Percentiles rank a stretch among this genome's conserved stretches.
Evolutionary conservation across 2,888 invertebrate genomes (phyloP).

Genomic region (Pterobdella sp.): DNA sequence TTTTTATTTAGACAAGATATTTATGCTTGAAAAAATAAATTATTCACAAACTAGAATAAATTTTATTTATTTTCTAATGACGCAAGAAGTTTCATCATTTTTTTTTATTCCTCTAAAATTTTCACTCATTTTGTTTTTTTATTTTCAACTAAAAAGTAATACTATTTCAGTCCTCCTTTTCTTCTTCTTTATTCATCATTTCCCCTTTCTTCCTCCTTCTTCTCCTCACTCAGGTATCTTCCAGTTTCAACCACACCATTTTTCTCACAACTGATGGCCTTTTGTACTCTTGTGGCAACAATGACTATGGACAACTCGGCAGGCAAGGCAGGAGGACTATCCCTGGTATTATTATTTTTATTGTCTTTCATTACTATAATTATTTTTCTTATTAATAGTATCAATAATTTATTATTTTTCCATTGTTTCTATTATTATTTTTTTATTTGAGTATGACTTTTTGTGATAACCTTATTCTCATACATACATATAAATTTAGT

Average conservation of each 20-base stretch:
- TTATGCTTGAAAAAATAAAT: too few relatives aligned
- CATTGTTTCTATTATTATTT: not conserved
- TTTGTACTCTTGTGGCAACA: slow-evolving; percentile 82
- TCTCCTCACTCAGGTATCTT: too few relatives aligned
- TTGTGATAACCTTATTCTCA: not conserved
- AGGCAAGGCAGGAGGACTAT: slow-evolving; percentile 52
- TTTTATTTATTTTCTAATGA: too few relatives aligned
- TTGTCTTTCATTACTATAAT: not conserved
- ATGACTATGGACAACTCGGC: slow-evolving; percentile 85
- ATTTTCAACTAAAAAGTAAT: too few relatives aligned
- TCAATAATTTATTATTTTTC: not conserved
- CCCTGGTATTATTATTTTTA: slow-evolving; percentile 49
- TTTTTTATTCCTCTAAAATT: too few relatives aligned
- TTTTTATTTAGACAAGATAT: too few relatives aligned
- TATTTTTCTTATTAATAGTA: not conserved
- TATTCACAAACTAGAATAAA: too few relatives aligned
- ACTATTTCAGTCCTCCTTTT: too few relatives aligned
- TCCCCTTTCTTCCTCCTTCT: too few relatives aligned
- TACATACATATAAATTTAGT: not conserved
- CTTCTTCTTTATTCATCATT: too few relatives aligned
- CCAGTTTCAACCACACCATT: slow-evolving; percentile 75
- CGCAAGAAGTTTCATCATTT: too few relatives aligned
- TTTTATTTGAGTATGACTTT: not conserved
- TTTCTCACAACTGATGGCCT: slow-evolving; percentile 69
- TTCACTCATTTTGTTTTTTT: too few relatives aligned